A percentile compares a stretch with the other conserved stretches of the same genome.
Conservation (phyloP, 2,113 vertebrate genomes). For the Spizaetus ornatus region DNA sequence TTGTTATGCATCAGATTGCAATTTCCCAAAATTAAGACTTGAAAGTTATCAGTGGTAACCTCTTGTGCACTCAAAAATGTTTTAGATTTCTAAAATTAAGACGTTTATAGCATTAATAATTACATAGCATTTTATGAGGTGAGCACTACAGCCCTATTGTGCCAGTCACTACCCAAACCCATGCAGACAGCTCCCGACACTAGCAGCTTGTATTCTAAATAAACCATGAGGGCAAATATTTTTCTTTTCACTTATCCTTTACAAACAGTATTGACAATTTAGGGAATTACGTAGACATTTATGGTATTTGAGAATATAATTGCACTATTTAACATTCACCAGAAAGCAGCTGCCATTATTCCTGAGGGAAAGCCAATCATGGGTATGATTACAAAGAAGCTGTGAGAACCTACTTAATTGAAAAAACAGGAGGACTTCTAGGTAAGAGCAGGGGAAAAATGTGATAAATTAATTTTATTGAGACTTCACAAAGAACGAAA, state of each 20-base stretch:
- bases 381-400: neutral
- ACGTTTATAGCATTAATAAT: neutral
- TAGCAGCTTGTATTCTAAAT: neutral
- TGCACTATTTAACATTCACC: conserved; percentile 28
- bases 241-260: conserved; percentile 39
- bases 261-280: conserved; percentile 33
- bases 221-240: conserved; percentile 31
- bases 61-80: neutral
- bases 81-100: neutral
- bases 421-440: neutral
- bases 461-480: neutral
- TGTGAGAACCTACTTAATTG: neutral
- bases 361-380: neutral
- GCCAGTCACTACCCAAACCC: neutral
- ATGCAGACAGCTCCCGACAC: neutral
- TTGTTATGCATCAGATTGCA: neutral
- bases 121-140: neutral
- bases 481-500: neutral
- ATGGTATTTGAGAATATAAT: conserved; percentile 43
- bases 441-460: neutral
- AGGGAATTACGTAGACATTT: conserved; percentile 26
- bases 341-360: conserved; percentile 33
- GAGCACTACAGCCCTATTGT: neutral
- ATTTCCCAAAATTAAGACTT: neutral
- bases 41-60: neutral